Evolutionary conservation across 2,113 vertebrate species (phyloP), one percentile per base, ranked within the genome.

Genomic region (Boulengeromyrus knoepffleri): DNA sequence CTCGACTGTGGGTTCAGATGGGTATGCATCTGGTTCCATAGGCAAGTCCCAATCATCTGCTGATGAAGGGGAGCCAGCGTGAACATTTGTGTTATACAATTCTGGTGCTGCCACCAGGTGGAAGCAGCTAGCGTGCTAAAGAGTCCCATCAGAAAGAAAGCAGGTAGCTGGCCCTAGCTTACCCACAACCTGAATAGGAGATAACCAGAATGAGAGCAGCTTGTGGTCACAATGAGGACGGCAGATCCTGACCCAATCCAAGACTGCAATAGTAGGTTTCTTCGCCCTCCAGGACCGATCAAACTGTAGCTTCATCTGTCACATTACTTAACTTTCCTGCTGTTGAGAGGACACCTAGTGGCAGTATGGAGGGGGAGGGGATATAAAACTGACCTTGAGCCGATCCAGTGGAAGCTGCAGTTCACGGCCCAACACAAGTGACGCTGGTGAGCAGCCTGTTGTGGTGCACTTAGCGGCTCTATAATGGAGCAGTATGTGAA

Each of bases 401-500:
- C 53, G 1, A 88, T 62, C 87, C 52, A 88, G 52, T 58, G 56
- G 88, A 42, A 70, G 31, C 90, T 77, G 24, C 19, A 84, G 27
- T 45, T 89, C 77, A 27, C 13, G 52, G 10, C 52, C 90, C 5
- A 85, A 21, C 53, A 84, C 62, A 15, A 90, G 74, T 4, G 42
- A 47, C 3, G 39, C 53, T 50, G 87, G 87, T 3, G 87, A 88
- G 74, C 36, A 27, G 36, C 7, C 87, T 8, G 90, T 88, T 45
- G 87, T 85, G n/a, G 52, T 2, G 27, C 88, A 87, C 39, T 27
- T 21, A 6, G 45, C 42, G 21, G 87, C 74, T 5, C 87, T 52
- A 70, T 90, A 85, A 15, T 89, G 90, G 17, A 90, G 42, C n/a
- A 70, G 74, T 1, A 53, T 89, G n/a, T 49, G 74, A 5, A 66